Conservation (phyloP, 2,113 vertebrate species). For the Tachysurus vachellii region DNA sequence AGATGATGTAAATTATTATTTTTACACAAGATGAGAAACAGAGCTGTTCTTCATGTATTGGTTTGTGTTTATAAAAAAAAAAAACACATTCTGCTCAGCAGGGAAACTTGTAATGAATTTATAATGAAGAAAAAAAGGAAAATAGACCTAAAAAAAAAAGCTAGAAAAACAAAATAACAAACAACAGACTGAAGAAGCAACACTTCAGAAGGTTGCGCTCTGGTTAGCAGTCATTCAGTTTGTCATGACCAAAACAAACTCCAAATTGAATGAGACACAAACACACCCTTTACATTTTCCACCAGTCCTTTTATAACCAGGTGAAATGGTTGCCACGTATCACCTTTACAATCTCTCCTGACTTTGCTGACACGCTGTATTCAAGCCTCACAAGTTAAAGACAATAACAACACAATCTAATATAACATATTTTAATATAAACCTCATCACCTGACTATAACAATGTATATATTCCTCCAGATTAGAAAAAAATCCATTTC, state of each 20-base stretch:
- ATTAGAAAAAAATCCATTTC: neutral
- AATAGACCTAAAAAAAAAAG: neutral
- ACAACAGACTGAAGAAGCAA: neutral
- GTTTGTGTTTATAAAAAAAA: neutral
- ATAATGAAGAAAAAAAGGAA: neutral
- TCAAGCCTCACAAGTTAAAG: neutral
- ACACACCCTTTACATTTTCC: neutral
- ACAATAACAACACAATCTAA: neutral
- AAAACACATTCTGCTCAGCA: neutral
- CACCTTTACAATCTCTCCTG: neutral
- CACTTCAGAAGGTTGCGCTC: neutral
- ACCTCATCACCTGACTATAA: neutral
- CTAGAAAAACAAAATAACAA: neutral
- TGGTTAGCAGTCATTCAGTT: neutral
- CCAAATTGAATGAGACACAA: neutral
- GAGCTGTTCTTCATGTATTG: neutral
- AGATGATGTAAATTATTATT: neutral
- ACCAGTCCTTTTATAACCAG: slow-evolving; percentile 3
- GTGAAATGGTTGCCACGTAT: neutral
- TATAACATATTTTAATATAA: slow-evolving; percentile 4
- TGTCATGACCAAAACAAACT: neutral
- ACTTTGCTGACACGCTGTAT: neutral
- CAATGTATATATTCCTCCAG: slow-evolving; percentile 8
- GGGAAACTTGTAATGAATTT: neutral
- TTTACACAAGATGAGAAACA: neutral